These are phyloP conservation scores for Protonemura montana DNA, from an alignment of 2,888 invertebrate species.

Conservation along the genomic window DNA sequence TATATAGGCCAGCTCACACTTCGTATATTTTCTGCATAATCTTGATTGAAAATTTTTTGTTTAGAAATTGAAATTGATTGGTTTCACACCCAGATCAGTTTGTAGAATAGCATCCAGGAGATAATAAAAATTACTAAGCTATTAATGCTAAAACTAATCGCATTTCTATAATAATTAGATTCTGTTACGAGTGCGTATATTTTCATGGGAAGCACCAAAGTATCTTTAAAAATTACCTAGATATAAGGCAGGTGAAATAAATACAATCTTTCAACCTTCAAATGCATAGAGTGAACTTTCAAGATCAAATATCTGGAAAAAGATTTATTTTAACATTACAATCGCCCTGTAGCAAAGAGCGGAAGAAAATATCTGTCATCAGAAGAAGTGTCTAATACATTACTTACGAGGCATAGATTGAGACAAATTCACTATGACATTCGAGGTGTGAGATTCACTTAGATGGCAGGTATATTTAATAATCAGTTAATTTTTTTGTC, in stretches of 20 bases:
- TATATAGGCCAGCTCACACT: background rate
- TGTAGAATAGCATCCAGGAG: background rate
- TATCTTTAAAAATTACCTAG: background rate
- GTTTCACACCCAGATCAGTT: background rate
- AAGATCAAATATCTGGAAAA: no score
- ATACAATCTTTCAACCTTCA: background rate
- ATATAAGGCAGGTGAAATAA: background rate
- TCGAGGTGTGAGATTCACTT: no score
- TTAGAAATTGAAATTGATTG: background rate
- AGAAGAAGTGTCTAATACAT: no score
- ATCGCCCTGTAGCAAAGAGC: no score
- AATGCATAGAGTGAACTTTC: no score
- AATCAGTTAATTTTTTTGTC: no score
- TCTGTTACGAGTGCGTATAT: background rate
- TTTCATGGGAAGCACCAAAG: background rate
- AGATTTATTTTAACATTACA: no score
- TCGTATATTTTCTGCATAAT: background rate
- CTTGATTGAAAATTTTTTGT: background rate
- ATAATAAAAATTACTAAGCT: background rate
- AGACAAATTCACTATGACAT: no score
- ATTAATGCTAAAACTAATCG: background rate
- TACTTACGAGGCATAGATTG: no score
- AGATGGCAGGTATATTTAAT: no score
- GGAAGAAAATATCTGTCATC: no score
- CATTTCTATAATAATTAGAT: background rate